A percentile compares a stretch with the other conserved stretches of the same genome.
These are phyloP conservation scores for Oxytorus armatus DNA, from an alignment of 2,888 invertebrate species.

Conservation along the genomic window DNA sequence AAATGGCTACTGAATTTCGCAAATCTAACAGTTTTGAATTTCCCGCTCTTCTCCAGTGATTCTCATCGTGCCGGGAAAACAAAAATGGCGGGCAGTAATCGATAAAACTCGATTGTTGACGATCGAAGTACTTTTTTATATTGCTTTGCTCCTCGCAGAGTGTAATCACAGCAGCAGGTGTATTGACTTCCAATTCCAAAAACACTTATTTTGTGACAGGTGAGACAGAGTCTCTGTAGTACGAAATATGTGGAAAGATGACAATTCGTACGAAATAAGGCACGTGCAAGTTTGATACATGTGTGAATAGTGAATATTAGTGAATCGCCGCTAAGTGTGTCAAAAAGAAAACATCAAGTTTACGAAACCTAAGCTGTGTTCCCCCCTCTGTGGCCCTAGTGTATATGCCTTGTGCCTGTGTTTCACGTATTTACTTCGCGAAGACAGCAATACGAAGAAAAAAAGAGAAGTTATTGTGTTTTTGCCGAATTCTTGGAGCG, in stretches of 20 bases:
- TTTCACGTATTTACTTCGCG: slow-evolving; percentile 19
- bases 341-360: neutral
- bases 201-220: too few relatives aligned
- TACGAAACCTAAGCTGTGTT: slow-evolving; percentile 8
- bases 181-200: slow-evolving; percentile 23
- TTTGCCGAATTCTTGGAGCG: neutral
- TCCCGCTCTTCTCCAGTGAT: slow-evolving; percentile 9
- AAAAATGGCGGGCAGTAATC: slow-evolving; percentile 24
- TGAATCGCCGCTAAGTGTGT: neutral
- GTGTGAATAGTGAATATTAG: too few relatives aligned
- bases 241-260: too few relatives aligned
- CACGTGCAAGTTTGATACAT: too few relatives aligned
- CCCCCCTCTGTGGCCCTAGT: neutral
- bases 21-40: too few relatives aligned
- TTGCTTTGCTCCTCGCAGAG: slow-evolving; percentile 13
- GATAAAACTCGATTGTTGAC: slow-evolving; percentile 35
- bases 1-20: too few relatives aligned
- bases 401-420: neutral
- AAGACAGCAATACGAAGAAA: slow-evolving; percentile 1
- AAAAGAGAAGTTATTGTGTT: neutral
- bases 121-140: neutral
- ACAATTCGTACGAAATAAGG: too few relatives aligned
- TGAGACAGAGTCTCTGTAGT: too few relatives aligned
- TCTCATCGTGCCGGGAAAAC: slow-evolving; percentile 13
- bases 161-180: slow-evolving; percentile 32